phyloP scores from a whole-genome alignment of 2,888 invertebrate genomes.

The Elysia crispata region DNA sequence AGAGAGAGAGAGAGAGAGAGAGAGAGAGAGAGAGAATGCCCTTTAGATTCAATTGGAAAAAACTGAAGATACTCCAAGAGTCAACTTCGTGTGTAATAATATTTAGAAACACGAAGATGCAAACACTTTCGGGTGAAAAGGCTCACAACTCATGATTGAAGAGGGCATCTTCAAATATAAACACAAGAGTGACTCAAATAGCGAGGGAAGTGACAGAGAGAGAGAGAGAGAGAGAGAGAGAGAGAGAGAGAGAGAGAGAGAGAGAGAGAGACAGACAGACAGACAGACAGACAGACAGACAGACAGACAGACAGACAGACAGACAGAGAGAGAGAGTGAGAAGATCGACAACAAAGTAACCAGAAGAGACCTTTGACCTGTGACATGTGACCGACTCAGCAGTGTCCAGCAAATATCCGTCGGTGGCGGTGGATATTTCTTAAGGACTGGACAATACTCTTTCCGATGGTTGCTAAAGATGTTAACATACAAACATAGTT shows the following conservation, averaged over 20 bases:
- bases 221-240: background rate
- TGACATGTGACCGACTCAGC: background rate
- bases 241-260: background rate
- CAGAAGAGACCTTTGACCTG: background rate
- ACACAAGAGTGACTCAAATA: background rate
- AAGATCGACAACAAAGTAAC: background rate
- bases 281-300: background rate
- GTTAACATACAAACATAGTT: background rate
- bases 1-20: constrained; percentile 17
- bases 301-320: constrained; percentile 9
- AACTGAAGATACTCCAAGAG: too few species aligned
- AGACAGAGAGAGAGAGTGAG: background rate
- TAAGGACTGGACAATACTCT: too few species aligned
- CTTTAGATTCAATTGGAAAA: too few species aligned
- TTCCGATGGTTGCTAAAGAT: background rate
- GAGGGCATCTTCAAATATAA: too few species aligned
- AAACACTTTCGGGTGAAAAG: background rate
- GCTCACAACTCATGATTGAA: too few species aligned
- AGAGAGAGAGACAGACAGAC: background rate
- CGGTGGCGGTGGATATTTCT: too few species aligned
- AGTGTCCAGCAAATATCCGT: too few species aligned
- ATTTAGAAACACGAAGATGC: constrained; percentile 17
- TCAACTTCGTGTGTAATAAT: too few species aligned
- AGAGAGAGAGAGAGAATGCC: constrained; percentile 3
- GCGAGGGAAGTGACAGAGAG: background rate